Evolutionary conservation across 2,113 vertebrate species (phyloP), one percentile per base, ranked within the genome.

Genomic region (Stercorarius parasiticus): DNA sequence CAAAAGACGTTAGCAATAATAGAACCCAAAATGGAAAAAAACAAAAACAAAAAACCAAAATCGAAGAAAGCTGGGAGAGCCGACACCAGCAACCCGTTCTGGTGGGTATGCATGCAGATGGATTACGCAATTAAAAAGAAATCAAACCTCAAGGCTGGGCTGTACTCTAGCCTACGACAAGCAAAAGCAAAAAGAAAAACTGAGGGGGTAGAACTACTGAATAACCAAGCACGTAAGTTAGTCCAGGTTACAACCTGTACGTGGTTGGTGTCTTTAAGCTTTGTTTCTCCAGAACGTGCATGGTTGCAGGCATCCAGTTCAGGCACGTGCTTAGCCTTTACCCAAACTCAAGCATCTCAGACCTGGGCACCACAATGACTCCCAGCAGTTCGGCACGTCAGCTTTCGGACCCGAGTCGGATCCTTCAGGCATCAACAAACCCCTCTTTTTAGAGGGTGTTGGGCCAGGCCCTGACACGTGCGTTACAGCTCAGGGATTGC

Each of bases 1-100:
- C 67, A 98, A 97, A 96, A 97, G 90, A 92, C 89, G 97, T 98
- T 98, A 98, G 98, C 97, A 98, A 98, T 98, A 96, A 97, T 97
- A 86, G 97, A 97, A 98, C 88, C 78, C 85, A 92, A 97, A 95
- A 93, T 62, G 50, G 5, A 30, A 27, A 53, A 70, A 42, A 88
- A 79, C 26, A 15, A 36, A 25, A 25, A 18, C 36, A 16, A 56
- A 22, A 45, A 58, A 72, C 9, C 56, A 49, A 93, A 93, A 83
- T 43, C 80, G 88, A 95, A 93, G 66, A 53, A 96, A 97, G 96
- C 92, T 92, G 95, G 93, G 95, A 97, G 94, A 93, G 95, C 92
- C n/a, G 1, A 95, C 82, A 97, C 96, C 97, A 96, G 97, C 96
- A 95, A 95, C 97, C 70, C 6, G 40, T 93, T 96, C 72, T 11